Percentiles rank a stretch among this genome's conserved stretches.
Evolutionary conservation across 2,113 vertebrate genomes (phyloP).

Genomic region (Heteronetta atricapilla): DNA sequence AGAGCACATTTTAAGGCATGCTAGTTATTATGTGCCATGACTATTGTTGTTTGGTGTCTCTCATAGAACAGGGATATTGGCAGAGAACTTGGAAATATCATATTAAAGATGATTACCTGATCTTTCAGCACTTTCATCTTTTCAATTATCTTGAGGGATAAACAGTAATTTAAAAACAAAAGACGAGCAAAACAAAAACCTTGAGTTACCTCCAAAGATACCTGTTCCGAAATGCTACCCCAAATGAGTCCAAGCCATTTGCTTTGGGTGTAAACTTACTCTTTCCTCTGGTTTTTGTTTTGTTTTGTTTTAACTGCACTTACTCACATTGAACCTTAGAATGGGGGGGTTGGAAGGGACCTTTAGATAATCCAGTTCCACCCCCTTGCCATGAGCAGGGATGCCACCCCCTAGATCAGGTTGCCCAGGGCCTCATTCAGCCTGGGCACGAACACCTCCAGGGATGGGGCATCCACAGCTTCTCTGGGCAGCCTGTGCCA

Average conservation of each 20-base stretch:
- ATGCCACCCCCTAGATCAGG: no score
- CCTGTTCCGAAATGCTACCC: background rate
- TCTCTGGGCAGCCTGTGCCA: no score
- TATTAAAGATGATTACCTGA: background rate
- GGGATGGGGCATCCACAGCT: no score
- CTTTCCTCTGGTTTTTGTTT: background rate
- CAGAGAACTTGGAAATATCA: background rate
- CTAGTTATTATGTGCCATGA: background rate
- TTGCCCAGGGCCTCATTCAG: no score
- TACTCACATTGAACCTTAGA: background rate
- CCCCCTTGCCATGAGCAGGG: no score
- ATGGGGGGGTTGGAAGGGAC: no score
- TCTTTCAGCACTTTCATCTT: background rate
- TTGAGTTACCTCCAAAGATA: background rate
- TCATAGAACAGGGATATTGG: background rate
- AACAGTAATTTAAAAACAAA: background rate
- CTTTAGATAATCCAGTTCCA: no score
- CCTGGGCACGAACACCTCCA: no score
- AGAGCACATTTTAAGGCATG: no score
- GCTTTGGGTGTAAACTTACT: background rate
- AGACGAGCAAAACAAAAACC: background rate
- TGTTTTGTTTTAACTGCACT: background rate
- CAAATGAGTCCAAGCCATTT: background rate
- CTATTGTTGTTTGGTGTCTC: background rate
- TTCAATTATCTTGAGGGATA: background rate